These are phyloP conservation scores for Paelopatides confundens DNA, from an alignment of 53 echinoderm and acorn worm genomes.

Conservation along the genomic window DNA sequence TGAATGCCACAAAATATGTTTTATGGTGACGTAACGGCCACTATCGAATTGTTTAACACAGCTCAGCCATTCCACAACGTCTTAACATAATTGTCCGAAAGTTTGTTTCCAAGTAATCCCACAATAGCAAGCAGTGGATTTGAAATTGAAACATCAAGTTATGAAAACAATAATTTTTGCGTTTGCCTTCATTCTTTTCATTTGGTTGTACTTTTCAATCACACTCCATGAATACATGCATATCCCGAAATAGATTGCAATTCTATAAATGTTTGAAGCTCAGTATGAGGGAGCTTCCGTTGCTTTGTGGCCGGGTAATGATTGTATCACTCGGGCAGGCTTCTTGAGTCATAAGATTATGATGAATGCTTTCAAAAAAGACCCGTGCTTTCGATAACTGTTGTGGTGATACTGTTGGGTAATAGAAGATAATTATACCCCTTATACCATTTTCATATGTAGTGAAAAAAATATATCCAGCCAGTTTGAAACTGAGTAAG, in stretches of 20 bases:
- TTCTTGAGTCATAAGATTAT: not conserved
- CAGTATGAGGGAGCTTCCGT: conserved; percentile 29
- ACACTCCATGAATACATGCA: not conserved
- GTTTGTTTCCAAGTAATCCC: conserved; percentile 27
- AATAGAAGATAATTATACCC: not conserved
- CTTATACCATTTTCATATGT: not conserved
- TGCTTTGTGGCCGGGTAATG: not conserved
- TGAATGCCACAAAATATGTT: not conserved
- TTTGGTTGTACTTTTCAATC: not conserved
- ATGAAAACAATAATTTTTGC: not conserved
- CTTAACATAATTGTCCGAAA: conserved; percentile 15
- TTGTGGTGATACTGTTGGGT: too few relatives aligned
- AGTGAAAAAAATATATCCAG: too few relatives aligned
- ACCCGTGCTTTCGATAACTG: not conserved
- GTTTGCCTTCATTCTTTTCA: not conserved
- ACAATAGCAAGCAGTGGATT: not conserved
- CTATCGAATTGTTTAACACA: not conserved
- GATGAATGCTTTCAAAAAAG: not conserved
- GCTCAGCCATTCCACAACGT: not conserved
- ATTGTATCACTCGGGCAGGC: not conserved
- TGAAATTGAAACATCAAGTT: conserved; percentile 36
- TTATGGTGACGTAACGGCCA: not conserved
- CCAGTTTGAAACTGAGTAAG: too few relatives aligned
- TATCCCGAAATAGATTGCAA: not conserved
- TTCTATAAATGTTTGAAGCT: not conserved